phyloP scores from a whole-genome alignment of 2,113 vertebrate species.

The Alligator sinensis region DNA sequence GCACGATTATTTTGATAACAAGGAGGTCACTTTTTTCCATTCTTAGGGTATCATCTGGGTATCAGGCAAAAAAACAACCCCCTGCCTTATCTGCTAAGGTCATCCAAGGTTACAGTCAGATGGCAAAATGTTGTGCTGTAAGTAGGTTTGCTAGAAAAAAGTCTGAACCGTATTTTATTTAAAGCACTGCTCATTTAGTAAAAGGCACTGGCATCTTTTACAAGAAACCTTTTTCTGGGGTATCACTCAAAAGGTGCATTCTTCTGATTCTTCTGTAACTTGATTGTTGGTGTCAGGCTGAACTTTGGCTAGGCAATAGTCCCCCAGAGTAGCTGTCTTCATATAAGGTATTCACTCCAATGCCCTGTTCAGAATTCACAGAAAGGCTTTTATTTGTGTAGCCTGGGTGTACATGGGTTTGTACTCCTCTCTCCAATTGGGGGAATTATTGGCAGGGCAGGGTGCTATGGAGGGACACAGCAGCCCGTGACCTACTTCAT shows the following conservation, averaged over 20 bases:
- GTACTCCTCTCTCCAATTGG: no score
- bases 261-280: background rate
- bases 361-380: background rate
- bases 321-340: accelerated
- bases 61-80: background rate
- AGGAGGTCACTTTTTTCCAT: background rate
- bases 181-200: accelerated
- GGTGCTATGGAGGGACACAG: no score
- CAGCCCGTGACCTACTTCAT: no score
- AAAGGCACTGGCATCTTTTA: background rate
- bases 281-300: background rate
- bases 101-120: background rate
- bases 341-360: background rate
- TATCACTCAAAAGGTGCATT: accelerated
- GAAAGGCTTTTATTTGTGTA: no score
- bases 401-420: no score
- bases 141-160: background rate
- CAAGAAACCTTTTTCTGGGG: accelerated
- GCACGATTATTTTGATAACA: background rate
- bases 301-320: accelerated
- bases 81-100: background rate
- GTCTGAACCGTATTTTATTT: background rate
- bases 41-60: background rate
- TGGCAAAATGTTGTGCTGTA: accelerated
- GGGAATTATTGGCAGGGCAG: no score